These are phyloP conservation scores for Quadroppia sp. DNA, from an alignment of 2,888 invertebrate species.

Conservation along the genomic window DNA sequence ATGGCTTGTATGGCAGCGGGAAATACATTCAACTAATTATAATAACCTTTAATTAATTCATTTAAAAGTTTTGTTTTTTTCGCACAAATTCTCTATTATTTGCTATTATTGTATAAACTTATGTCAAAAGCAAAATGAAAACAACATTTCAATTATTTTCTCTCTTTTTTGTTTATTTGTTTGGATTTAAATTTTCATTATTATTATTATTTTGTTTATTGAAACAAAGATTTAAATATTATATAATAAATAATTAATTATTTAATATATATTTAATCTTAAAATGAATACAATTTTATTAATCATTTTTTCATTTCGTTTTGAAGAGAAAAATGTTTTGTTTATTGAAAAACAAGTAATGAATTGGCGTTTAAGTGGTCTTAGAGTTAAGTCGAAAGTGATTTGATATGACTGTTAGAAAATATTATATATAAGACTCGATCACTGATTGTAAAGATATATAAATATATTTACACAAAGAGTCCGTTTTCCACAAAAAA, in stretches of 20 bases:
- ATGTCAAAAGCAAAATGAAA: no score
- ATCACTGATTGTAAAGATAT: constrained; percentile 33
- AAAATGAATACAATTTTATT: no score
- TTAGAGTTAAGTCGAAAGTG: neutral
- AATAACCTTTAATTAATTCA: neutral
- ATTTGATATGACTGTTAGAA: constrained; percentile 22
- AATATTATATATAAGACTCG: constrained; percentile 9
- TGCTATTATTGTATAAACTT: neutral
- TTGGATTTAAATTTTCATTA: no score
- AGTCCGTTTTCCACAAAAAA: constrained; percentile 4
- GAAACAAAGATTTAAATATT: neutral
- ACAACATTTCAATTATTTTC: no score
- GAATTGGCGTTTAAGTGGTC: neutral
- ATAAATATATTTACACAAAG: constrained; percentile 33
- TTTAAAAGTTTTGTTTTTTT: neutral
- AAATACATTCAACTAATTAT: neutral
- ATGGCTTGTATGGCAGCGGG: constrained; percentile 1
- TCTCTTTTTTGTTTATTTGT: no score
- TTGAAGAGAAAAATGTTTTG: neutral
- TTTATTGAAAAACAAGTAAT: neutral
- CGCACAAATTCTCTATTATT: neutral
- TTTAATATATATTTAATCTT: no score
- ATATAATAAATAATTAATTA: neutral
- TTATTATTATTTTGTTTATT: no score
- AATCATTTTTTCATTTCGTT: no score